phyloP scores from a whole-genome alignment of 2,797 vertebrate genomes.

The Mus spretus region DNA sequence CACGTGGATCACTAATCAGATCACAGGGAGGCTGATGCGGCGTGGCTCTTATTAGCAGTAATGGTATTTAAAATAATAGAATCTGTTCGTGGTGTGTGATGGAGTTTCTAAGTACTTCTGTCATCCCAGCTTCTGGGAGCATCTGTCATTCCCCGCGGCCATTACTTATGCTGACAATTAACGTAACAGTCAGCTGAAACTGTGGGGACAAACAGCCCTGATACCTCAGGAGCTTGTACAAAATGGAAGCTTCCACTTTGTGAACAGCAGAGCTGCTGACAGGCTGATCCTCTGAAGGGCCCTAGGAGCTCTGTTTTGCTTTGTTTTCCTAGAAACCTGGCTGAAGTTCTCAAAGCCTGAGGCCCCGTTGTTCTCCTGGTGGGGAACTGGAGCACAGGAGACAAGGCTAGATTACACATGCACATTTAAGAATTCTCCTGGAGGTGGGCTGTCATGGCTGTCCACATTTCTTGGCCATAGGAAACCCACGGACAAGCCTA shows the following conservation, averaged over 20 bases:
- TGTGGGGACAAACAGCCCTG: background rate
- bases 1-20: background rate
- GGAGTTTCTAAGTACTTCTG: background rate
- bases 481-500: background rate
- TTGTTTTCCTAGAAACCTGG: background rate
- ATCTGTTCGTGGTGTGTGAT: background rate
- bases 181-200: background rate
- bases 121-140: background rate
- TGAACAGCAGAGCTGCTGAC: background rate
- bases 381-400: background rate
- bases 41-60: conserved; percentile 43
- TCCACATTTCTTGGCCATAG: background rate
- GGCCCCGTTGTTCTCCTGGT: rapidly evolving
- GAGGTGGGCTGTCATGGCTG: rapidly evolving
- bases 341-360: background rate
- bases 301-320: too few species aligned
- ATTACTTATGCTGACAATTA: background rate
- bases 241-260: background rate
- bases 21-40: rapidly evolving
- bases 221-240: background rate
- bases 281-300: background rate
- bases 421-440: background rate
- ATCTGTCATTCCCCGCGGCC: background rate
- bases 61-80: conserved; percentile 60
- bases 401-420: background rate